These are phyloP conservation scores for Sebastes elongatus DNA, from an alignment of 2,797 vertebrate species.

Conservation along the genomic window DNA sequence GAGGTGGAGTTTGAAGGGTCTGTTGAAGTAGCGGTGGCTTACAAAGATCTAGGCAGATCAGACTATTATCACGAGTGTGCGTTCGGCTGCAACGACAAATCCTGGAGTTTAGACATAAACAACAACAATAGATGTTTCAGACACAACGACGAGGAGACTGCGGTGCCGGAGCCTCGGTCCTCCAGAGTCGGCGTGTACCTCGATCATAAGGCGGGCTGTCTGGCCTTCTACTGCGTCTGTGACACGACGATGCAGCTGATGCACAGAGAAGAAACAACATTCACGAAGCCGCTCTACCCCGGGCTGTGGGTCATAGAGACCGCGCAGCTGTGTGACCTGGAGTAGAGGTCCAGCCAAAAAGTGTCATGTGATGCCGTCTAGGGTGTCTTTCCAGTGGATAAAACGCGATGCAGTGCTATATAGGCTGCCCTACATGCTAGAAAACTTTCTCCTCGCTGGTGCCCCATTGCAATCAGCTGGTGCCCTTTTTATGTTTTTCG, in stretches of 20 bases:
- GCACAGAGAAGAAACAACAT: constrained; percentile 39
- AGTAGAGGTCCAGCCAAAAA: background rate
- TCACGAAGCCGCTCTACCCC: constrained; percentile 40
- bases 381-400: background rate
- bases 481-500: background rate
- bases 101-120: constrained; percentile 65
- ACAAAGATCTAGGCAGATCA: constrained; percentile 41
- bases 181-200: constrained; percentile 52
- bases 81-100: constrained; percentile 57
- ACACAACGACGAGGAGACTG: constrained; percentile 28
- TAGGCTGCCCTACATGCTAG: background rate
- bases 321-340: constrained; percentile 8
- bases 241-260: constrained; percentile 36
- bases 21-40: constrained; percentile 46
- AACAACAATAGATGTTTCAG: constrained; percentile 5
- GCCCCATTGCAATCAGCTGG: background rate
- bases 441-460: too few species aligned
- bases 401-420: background rate
- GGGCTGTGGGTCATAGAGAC: constrained; percentile 38
- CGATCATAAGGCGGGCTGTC: constrained; percentile 35
- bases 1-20: constrained; percentile 43
- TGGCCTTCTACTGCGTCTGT: constrained; percentile 45
- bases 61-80: constrained; percentile 38
- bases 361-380: background rate
- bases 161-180: constrained; percentile 18